Base-by-base conservation (phyloP, 2,888 invertebrate genomes). In the Zeuzera pyrina region DNA sequence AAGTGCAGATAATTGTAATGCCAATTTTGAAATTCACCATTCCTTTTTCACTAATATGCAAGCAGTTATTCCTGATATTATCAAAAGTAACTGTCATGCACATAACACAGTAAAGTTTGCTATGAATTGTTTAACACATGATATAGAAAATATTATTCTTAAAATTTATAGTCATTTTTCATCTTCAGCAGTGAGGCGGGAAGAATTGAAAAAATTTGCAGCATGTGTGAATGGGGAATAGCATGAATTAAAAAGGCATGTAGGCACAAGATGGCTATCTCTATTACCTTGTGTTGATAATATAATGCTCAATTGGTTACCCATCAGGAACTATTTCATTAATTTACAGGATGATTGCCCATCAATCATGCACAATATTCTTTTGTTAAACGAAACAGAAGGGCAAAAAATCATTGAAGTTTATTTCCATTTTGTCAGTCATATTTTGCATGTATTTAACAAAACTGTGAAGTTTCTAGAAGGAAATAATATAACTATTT, bases 1-100 rank as follows among this genome's bases (percentile, higher is more conserved):
- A 7, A 61, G 57, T 46, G 57, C 57, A 30, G 55, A 57, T 31
- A 56, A 58, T 39, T 41, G 38, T 4, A 60, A 58, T 47, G 42
- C 53, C n/a, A 57, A 57, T 54, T 57, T 53, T 50, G 45, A 42
- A 3, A 15, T 38, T 12, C 10, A 50, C 29, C 46, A 49, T 31
- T 52, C 45, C n/a, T 41, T 49, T 28, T 52, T 22, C 12, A 49
- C 36, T 30, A 50, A 49, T 34, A 48, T 51, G 11, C 22, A 23
- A 43, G 10, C 41, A 12, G 29, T 39, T 7, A 43, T 45, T 8
- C 45, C 50, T 10, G 21, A 43, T 33, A 30, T 40, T 5, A 24
- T 43, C 21, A 45, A 51, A 32, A 49, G 48, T 1, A 49, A 49
- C 35, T 49, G 47, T 43, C 48, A 47, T 42, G 47, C 49, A 30